These are phyloP conservation scores for Drosophila erecta DNA, from an alignment of 1,140 invertebrate genomes.

Conservation along the genomic window DNA sequence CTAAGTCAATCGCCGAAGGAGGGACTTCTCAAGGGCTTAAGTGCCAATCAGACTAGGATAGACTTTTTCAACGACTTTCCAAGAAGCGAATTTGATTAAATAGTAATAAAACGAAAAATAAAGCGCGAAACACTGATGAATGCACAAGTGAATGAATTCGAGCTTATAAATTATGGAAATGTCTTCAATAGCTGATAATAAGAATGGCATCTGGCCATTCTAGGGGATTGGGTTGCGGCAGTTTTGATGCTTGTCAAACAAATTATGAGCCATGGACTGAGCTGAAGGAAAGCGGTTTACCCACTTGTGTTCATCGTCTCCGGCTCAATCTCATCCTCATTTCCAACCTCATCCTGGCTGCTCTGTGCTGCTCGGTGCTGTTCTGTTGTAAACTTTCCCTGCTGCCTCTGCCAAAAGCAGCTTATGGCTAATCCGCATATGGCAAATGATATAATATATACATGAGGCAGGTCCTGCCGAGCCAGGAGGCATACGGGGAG, in stretches of 20 bases:
- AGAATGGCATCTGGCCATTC: neutral
- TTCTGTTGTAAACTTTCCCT: slow-evolving; percentile 59
- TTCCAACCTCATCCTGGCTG: slow-evolving; percentile 26
- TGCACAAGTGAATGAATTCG: too few species aligned
- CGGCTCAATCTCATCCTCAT: slow-evolving; percentile 26
- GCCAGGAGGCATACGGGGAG: neutral
- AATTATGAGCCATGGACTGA: slow-evolving; percentile 70
- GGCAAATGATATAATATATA: slow-evolving; percentile 78
- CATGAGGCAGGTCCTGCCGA: slow-evolving; percentile 10
- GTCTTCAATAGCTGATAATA: slow-evolving; percentile 1
- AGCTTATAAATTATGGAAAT: neutral
- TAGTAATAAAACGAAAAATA: neutral
- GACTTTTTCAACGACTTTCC: slow-evolving; percentile 17
- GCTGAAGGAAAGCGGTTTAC: slow-evolving; percentile 68
- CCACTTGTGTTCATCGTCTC: slow-evolving; percentile 43
- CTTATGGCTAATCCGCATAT: slow-evolving; percentile 78
- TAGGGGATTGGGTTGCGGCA: slow-evolving; percentile 19
- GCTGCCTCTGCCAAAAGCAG: slow-evolving; percentile 42
- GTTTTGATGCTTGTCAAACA: slow-evolving; percentile 76
- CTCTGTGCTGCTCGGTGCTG: slow-evolving; percentile 3
- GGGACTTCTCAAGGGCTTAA: neutral
- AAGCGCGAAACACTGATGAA: too few species aligned
- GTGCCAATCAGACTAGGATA: neutral
- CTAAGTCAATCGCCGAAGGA: neutral
- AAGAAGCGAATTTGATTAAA: neutral